phyloP scores from a whole-genome alignment of 2,888 invertebrate genomes.

The Spisula solida region DNA sequence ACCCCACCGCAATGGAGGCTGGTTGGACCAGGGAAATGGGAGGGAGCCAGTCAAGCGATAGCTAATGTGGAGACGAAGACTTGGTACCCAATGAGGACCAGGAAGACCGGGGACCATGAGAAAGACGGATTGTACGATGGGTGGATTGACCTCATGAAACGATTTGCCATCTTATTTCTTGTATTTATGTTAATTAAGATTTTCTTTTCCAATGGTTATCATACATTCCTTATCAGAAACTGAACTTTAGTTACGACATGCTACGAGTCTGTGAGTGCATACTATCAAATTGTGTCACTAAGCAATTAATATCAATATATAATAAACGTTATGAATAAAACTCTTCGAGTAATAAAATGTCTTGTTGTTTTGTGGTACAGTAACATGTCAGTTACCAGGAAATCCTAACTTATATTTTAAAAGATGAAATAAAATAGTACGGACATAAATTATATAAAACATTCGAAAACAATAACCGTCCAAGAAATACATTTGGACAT shows the following conservation, averaged over 20 bases:
- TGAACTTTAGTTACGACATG: not conserved
- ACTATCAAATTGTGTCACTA: no score
- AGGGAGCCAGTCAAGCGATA: slow-evolving; percentile 71
- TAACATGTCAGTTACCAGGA: no score
- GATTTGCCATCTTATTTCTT: slow-evolving; percentile 51
- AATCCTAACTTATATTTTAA: no score
- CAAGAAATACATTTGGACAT: no score
- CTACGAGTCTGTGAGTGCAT: no score
- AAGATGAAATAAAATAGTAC: no score
- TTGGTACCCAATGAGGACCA: slow-evolving; percentile 74
- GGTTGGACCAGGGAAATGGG: slow-evolving; percentile 75
- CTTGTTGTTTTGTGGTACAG: no score
- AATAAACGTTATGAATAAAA: no score
- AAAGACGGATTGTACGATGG: slow-evolving; percentile 74
- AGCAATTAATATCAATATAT: no score
- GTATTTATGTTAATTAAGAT: slow-evolving; percentile 50
- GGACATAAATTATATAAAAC: no score
- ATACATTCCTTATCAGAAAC: slow-evolving; percentile 50
- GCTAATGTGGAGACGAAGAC: slow-evolving; percentile 69
- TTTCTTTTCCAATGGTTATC: slow-evolving; percentile 68
- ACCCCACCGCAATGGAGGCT: slow-evolving; percentile 76
- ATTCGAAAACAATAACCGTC: no score
- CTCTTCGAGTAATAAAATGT: no score
- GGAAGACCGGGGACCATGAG: slow-evolving; percentile 71
- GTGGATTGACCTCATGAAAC: slow-evolving; percentile 71